Conservation (phyloP, 2,888 invertebrate genomes). For the Scaptomyza flava region DNA sequence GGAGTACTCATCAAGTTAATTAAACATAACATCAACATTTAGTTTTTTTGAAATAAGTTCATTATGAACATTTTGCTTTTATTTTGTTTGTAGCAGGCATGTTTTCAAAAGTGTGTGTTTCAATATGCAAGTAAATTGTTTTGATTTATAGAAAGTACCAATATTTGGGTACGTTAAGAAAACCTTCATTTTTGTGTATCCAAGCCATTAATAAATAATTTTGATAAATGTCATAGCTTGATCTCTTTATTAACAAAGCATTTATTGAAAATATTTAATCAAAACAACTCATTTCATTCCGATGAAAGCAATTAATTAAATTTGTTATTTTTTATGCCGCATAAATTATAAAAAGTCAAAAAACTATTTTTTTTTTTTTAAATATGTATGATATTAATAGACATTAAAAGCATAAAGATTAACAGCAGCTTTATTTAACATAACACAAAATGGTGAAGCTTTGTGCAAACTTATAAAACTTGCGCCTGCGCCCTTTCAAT, state of each 20-base stretch:
- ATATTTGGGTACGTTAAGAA: background rate
- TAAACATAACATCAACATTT: background rate
- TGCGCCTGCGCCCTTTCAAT: slow-evolving; percentile 39
- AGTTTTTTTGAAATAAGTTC: background rate
- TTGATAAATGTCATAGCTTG: background rate
- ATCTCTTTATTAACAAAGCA: background rate
- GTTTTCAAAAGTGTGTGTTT: background rate
- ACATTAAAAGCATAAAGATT: slow-evolving; percentile 1
- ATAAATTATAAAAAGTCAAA: background rate
- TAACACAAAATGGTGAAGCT: slow-evolving; percentile 16
- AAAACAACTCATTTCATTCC: background rate
- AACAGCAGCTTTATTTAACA: slow-evolving; percentile 28
- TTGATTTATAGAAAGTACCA: background rate
- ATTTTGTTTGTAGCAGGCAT: background rate
- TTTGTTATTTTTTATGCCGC: no score
- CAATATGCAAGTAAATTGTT: background rate
- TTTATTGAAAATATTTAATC: background rate
- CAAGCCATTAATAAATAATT: background rate
- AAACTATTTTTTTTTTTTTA: background rate
- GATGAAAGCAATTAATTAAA: no score
- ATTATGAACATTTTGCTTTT: background rate
- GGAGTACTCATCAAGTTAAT: background rate
- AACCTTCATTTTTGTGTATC: background rate
- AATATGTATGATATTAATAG: background rate
- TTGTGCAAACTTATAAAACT: background rate